phyloP scores from a whole-genome alignment of 2,797 vertebrate genomes.

The Phylloscopus collybita region DNA sequence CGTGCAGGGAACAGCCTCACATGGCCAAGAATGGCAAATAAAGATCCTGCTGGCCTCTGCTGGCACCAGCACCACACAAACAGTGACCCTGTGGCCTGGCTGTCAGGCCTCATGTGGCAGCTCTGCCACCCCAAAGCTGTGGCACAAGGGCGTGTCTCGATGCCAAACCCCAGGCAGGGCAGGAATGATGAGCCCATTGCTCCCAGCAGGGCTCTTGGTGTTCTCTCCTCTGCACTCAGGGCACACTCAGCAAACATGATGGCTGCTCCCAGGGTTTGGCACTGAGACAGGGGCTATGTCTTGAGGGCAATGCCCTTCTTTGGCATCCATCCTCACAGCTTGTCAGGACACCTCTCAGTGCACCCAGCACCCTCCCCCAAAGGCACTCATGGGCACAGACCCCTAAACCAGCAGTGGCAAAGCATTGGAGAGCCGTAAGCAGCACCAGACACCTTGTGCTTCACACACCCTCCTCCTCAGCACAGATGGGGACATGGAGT shows the following conservation, averaged over 20 bases:
- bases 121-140: background rate
- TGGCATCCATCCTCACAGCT: background rate
- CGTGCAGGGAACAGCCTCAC: rapidly evolving
- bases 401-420: background rate
- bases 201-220: background rate
- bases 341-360: background rate
- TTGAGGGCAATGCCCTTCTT: rapidly evolving
- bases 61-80: background rate
- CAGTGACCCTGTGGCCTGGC: rapidly evolving
- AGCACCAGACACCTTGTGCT: background rate
- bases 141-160: rapidly evolving
- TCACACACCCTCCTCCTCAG: background rate
- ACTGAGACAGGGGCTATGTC: rapidly evolving
- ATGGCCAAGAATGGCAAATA: background rate
- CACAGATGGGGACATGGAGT: background rate
- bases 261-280: background rate
- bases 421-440: rapidly evolving
- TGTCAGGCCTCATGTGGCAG: rapidly evolving
- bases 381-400: background rate
- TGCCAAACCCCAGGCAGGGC: background rate
- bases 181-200: background rate
- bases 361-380: background rate
- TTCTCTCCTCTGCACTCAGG: rapidly evolving
- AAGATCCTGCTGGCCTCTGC: rapidly evolving
- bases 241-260: background rate